Base-by-base conservation (phyloP, 1,140 invertebrate species). In the Scaptomyza pallida region DNA sequence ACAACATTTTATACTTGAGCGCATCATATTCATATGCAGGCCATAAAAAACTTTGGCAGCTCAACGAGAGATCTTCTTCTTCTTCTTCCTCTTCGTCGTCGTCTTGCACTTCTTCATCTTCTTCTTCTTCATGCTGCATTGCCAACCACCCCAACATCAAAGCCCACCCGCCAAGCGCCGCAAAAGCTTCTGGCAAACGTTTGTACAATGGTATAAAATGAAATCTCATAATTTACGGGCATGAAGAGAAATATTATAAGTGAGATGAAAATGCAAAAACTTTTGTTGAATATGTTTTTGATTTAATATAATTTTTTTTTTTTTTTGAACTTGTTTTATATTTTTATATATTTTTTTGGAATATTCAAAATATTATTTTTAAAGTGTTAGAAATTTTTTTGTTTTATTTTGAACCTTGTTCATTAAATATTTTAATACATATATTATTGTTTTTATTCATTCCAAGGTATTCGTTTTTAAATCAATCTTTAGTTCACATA, bases 1-100 rank as follows among this genome's bases (percentile, higher is more conserved):
- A 86, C 81, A 86, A 89, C 78, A 86, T 86, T 86, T 86, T 82
- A 86, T 88, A 86, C 82, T 82, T 78, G 83, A 86, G 82, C 82
- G 82, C 82, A 86, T 86, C 88, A 86, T 86, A 86, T 86, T 86
- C 82, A 86, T 86, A 86, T 88, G 82, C 81, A 81, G 82, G 70
- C 78, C 81, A 86, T 86, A 86, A 88, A 86, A 86, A 86, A 86
- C 82, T 86, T 86, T 89, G 78, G 74, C 82, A 86, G 82, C 82
- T 86, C 82, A 82, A 86, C 82, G 78, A 86, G 82, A 88, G 74
- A 88, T 81, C 82, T 85, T 72, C 79, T 56, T 72, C 60, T n/a
- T 8, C 59, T 19, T 41, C 59, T 40, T 15, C 26, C 43, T 17
- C 82, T 40, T 15, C 26, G 23, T 26, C 23, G 30, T 15, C 47